Conservation (phyloP, 35 echinoderm and acorn worm genomes). For the Ptychodera flava region DNA sequence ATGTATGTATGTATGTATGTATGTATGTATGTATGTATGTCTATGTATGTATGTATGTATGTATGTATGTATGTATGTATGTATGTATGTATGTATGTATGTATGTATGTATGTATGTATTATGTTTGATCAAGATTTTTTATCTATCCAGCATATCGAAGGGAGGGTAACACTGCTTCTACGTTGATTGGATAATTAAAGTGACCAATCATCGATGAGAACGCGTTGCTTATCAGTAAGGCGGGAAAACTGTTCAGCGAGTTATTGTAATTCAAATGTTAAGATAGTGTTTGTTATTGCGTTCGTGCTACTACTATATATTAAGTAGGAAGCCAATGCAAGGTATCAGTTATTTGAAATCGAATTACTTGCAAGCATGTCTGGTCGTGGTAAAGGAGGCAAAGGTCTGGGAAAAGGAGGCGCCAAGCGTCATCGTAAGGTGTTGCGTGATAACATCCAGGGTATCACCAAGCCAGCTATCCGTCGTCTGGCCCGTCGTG, state of each 20-base stretch:
- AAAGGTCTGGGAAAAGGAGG: conserved; percentile 83
- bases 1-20: conserved; percentile 2
- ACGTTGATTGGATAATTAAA: no score
- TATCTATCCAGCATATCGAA: no score
- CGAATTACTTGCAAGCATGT: conserved; percentile 32
- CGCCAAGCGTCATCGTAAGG: conserved; percentile 79
- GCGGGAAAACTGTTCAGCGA: no score
- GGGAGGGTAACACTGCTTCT: no score
- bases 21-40: conserved; percentile 2
- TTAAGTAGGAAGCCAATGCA: background rate
- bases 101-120: no score
- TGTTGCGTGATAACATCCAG: conserved; percentile 84
- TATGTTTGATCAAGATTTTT: no score
- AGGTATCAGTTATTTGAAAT: background rate
- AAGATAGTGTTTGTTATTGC: background rate
- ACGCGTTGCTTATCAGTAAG: no score
- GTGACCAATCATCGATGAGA: no score
- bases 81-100: no score
- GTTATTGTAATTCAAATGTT: no score
- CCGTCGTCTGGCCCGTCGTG: conserved; percentile 46
- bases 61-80: conserved; percentile 1
- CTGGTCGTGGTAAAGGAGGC: conserved; percentile 82
- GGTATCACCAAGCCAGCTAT: conserved; percentile 81
- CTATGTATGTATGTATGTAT: background rate
- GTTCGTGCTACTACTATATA: background rate